Percentiles rank a stretch among this genome's conserved stretches.
Evolutionary conservation across 2,113 vertebrate species (phyloP).

Genomic region (Onychostruthus taczanowskii): DNA sequence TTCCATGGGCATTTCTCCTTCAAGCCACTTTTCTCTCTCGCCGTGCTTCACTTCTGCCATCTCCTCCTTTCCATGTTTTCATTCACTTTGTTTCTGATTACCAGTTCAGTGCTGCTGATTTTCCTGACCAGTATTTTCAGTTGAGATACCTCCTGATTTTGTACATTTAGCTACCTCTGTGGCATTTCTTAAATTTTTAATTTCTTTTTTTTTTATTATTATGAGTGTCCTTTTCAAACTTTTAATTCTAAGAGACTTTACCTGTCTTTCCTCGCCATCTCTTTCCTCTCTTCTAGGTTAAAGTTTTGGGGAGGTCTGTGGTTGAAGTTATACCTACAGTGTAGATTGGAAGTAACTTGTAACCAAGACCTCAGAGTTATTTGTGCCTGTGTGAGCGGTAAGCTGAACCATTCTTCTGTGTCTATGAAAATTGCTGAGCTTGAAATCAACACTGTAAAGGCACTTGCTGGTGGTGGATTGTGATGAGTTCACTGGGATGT

Average conservation of each 20-base stretch:
- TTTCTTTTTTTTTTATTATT: not conserved
- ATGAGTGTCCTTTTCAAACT: slow-evolving; percentile 21
- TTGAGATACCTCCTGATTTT: not conserved
- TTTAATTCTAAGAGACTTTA: slow-evolving; percentile 18
- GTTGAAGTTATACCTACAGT: slow-evolving; percentile 59
- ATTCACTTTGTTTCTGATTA: not conserved
- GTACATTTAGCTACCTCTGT: not conserved
- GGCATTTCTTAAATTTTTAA: not conserved
- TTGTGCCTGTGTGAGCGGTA: slow-evolving; percentile 49
- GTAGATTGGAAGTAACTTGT: slow-evolving; percentile 58
- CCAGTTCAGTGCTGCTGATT: not conserved
- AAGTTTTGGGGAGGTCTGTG: slow-evolving; percentile 64
- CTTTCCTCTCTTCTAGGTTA: slow-evolving; percentile 65
- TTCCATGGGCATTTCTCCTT: not conserved
- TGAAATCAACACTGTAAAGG: not conserved
- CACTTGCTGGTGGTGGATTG: not conserved
- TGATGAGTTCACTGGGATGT: not conserved
- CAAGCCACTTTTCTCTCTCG: not conserved
- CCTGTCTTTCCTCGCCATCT: slow-evolving; percentile 53
- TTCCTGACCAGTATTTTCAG: not conserved
- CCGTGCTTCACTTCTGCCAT: not conserved
- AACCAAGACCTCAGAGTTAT: slow-evolving; percentile 62
- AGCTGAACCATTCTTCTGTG: slow-evolving; percentile 32
- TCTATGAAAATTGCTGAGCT: slow-evolving; percentile 23
- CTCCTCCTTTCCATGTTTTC: not conserved